These are phyloP conservation scores for Camelus dromedarius DNA, from an alignment of 2,113 vertebrate species.

Conservation along the genomic window DNA sequence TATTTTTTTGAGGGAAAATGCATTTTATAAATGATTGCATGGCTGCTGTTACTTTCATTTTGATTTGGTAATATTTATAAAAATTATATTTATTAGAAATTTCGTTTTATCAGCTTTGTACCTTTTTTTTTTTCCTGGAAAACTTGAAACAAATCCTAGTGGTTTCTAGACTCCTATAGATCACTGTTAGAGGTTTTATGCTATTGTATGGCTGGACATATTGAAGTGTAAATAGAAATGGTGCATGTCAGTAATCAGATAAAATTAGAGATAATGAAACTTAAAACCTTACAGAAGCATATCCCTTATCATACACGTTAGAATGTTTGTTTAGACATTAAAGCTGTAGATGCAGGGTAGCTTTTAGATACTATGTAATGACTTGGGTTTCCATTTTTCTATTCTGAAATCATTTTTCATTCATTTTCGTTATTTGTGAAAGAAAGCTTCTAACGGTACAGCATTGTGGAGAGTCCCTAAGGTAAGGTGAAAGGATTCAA, in stretches of 20 bases:
- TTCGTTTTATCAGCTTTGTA: constrained; percentile 57
- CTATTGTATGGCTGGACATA: neutral
- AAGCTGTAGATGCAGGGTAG: neutral
- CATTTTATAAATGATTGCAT: constrained; percentile 23
- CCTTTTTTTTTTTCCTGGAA: constrained; percentile 53
- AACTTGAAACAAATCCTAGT: constrained; percentile 31
- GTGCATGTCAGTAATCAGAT: constrained; percentile 46
- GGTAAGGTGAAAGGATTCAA: constrained; percentile 64
- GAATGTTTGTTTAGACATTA: neutral
- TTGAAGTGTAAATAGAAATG: constrained; percentile 32
- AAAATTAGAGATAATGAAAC: constrained; percentile 55
- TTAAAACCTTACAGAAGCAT: constrained; percentile 24
- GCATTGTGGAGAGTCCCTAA: constrained; percentile 51
- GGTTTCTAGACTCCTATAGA: neutral
- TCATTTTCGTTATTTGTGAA: constrained; percentile 63
- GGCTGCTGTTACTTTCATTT: constrained; percentile 45
- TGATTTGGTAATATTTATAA: constrained; percentile 26
- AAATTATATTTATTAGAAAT: neutral
- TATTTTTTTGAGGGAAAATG: constrained; percentile 64
- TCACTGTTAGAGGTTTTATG: constrained; percentile 53
- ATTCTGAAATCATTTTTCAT: constrained; percentile 66
- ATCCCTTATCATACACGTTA: neutral
- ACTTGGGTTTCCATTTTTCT: constrained; percentile 65
- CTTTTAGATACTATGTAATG: constrained; percentile 36
- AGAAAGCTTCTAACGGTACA: constrained; percentile 41